phyloP scores from a whole-genome alignment of 2,888 invertebrate species.

The Bombyx huttoni region DNA sequence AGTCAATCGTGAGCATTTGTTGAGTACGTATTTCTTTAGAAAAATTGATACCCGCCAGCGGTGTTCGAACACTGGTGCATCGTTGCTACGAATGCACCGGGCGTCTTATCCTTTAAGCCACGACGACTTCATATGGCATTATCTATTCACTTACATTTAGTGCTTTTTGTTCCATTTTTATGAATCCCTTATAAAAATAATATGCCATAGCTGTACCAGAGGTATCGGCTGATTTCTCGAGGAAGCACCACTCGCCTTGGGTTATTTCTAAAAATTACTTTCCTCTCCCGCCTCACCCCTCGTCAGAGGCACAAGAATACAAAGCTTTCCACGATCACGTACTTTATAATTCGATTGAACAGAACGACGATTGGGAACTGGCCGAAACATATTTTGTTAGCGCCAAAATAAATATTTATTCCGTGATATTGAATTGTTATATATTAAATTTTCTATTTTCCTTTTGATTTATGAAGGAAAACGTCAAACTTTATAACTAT shows the following conservation, averaged over 20 bases:
- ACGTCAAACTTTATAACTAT: too few species aligned
- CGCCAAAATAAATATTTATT: slow-evolving; percentile 41
- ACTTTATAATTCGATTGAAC: slow-evolving; percentile 60
- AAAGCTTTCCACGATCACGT: slow-evolving; percentile 54
- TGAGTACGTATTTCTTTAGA: too few species aligned
- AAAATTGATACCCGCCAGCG: too few species aligned
- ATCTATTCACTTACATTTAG: too few species aligned
- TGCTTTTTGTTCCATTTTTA: too few species aligned
- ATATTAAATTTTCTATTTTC: not conserved
- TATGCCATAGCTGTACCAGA: slow-evolving; percentile 9
- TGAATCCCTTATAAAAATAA: too few species aligned
- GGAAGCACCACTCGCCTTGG: slow-evolving; percentile 20
- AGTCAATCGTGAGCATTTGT: too few species aligned
- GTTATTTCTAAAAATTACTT: slow-evolving; percentile 56
- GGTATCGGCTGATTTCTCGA: slow-evolving; percentile 30
- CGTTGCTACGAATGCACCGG: too few species aligned
- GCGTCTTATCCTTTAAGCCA: too few species aligned
- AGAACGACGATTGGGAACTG: slow-evolving; percentile 55
- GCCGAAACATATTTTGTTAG: slow-evolving; percentile 55
- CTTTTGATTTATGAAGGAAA: too few species aligned
- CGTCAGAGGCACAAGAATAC: slow-evolving; percentile 15
- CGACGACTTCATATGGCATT: too few species aligned
- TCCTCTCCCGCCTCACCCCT: slow-evolving; percentile 17
- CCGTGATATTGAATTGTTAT: not conserved
- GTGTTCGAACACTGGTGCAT: too few species aligned